These are phyloP conservation scores for Oreochromis niloticus DNA, from an alignment of 2,113 vertebrate species.

Conservation along the genomic window DNA sequence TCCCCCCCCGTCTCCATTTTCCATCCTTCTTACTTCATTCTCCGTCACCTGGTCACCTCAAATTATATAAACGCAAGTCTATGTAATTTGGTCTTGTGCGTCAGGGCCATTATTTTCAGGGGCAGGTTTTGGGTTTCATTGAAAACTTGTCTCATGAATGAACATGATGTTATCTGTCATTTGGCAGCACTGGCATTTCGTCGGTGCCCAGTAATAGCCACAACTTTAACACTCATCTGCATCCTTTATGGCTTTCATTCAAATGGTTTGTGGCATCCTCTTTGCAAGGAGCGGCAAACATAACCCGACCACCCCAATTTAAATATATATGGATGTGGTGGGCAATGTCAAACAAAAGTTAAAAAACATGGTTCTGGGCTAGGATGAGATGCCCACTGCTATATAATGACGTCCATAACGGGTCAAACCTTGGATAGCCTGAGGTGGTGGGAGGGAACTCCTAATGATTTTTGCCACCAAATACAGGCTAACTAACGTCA, in stretches of 20 bases:
- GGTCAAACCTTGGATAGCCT: not conserved
- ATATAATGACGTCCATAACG: not conserved
- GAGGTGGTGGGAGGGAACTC: not conserved
- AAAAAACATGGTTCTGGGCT: not conserved
- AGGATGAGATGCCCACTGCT: not conserved
- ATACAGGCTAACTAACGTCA: not conserved
- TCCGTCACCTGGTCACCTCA: not conserved
- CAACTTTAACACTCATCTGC: not conserved
- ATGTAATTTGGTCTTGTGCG: not conserved
- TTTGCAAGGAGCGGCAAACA: not conserved
- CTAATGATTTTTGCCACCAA: constrained; percentile 31
- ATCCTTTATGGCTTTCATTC: not conserved
- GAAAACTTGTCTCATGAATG: not conserved
- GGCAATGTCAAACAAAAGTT: not conserved
- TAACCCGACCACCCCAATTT: not conserved
- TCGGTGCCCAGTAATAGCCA: not conserved
- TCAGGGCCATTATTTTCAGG: not conserved
- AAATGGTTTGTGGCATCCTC: not conserved
- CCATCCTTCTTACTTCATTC: not conserved
- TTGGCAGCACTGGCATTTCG: not conserved
- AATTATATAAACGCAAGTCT: not conserved
- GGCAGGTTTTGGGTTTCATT: not conserved
- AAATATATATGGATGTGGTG: not conserved
- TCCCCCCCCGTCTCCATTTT: accelerated
- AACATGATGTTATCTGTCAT: not conserved